Evolutionary conservation across 2,888 invertebrate genomes (phyloP).

Genomic region (Hydrotaea cyrtoneurina): DNA sequence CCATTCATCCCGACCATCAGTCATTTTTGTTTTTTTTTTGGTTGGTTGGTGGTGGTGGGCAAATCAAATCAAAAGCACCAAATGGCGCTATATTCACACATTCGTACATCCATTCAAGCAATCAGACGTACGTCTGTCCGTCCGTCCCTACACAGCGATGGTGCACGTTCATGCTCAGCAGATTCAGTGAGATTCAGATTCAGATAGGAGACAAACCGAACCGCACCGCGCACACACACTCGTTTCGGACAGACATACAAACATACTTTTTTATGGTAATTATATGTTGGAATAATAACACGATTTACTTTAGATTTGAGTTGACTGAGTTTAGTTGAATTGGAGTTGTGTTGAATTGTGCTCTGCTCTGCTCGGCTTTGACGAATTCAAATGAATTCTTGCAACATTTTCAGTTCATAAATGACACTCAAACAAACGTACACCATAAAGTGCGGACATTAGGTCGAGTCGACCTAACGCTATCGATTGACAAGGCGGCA

Average conservation of each 20-base stretch:
- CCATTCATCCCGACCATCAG: slow-evolving; percentile 20
- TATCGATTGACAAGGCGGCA: neutral
- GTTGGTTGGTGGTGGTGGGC: slow-evolving; percentile 26
- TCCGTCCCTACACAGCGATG: neutral
- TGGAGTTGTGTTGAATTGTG: slow-evolving; percentile 7
- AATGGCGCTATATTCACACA: neutral
- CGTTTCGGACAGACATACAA: neutral
- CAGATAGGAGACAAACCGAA: slow-evolving; percentile 14
- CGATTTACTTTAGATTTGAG: slow-evolving; percentile 64
- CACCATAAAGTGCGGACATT: no score
- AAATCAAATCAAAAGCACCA: slow-evolving; percentile 30
- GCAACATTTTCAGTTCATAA: slow-evolving; percentile 48
- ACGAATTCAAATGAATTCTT: slow-evolving; percentile 65
- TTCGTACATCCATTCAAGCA: slow-evolving; percentile 24
- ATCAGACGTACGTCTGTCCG: slow-evolving; percentile 1
- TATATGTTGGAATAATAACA: slow-evolving; percentile 63
- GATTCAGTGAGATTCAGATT: slow-evolving; percentile 28
- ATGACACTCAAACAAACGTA: slow-evolving; percentile 6
- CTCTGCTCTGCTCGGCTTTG: neutral
- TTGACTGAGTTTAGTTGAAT: slow-evolving; percentile 50
- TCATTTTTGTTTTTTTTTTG: neutral
- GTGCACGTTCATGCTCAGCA: slow-evolving; percentile 1
- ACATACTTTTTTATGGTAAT: slow-evolving; percentile 50
- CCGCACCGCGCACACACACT: slow-evolving; percentile 19
- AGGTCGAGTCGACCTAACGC: neutral